Evolutionary conservation across 2,888 invertebrate species (phyloP).

Genomic region (Aphidoletes aphidimyza): DNA sequence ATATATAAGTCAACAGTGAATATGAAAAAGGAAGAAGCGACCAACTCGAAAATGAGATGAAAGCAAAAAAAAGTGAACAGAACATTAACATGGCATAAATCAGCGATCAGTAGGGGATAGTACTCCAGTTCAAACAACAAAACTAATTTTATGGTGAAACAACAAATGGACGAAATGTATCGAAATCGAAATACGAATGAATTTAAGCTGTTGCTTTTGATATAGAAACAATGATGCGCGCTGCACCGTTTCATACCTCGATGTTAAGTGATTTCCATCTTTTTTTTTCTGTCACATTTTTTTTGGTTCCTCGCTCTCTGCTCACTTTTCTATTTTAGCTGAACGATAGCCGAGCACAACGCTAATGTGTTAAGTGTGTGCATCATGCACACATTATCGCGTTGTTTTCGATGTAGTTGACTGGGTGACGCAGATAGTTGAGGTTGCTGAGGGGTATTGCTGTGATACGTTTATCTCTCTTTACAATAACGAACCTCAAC

Average conservation of each 20-base stretch:
- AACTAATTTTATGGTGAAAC: constrained; percentile 37
- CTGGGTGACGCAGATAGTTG: constrained; percentile 8
- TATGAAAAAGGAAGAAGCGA: background rate
- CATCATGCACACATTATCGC: constrained; percentile 41
- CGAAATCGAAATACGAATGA: constrained; percentile 37
- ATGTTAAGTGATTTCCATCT: constrained; percentile 13
- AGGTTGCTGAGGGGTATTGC: background rate
- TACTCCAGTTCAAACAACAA: constrained; percentile 21
- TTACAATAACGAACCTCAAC: background rate
- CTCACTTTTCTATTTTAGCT: background rate
- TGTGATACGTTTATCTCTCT: no score
- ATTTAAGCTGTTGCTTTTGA: constrained; percentile 46
- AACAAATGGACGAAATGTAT: background rate
- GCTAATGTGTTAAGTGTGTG: constrained; percentile 47
- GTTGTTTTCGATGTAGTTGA: background rate
- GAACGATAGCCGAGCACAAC: background rate
- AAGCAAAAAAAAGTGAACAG: background rate
- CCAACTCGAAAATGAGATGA: background rate
- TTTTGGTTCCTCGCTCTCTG: background rate
- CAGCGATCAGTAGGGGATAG: background rate
- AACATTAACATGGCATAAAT: background rate
- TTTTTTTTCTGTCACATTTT: constrained; percentile 7
- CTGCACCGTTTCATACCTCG: background rate
- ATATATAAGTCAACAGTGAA: background rate
- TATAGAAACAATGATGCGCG: background rate